Conservation (phyloP, 2,797 vertebrate genomes). For the Varecia variegata region DNA sequence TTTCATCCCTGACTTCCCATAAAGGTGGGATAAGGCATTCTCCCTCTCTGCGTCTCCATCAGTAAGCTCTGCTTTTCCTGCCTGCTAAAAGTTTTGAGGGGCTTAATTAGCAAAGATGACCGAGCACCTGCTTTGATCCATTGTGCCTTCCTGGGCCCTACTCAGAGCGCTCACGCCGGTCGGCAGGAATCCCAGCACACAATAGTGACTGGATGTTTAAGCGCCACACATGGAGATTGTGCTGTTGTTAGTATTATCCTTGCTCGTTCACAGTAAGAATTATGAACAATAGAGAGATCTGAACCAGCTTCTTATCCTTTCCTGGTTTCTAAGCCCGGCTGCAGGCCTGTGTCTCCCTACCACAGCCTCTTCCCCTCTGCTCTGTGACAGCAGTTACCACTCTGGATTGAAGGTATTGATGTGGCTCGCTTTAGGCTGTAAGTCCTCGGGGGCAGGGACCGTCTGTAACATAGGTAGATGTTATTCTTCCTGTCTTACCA, state of each 20-base stretch:
- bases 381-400: neutral
- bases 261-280: neutral
- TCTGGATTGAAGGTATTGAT: neutral
- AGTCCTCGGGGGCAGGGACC: neutral
- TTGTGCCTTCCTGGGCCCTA: neutral
- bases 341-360: fast-evolving
- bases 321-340: neutral
- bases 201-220: neutral
- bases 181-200: neutral
- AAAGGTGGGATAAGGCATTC: neutral
- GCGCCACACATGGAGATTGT: fast-evolving
- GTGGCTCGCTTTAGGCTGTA: neutral
- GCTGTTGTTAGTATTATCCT: neutral
- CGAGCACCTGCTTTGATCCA: neutral
- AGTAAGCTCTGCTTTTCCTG: neutral
- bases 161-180: neutral
- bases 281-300: neutral
- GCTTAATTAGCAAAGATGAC: neutral
- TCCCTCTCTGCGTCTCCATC: neutral
- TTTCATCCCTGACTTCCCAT: neutral
- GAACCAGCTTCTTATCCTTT: neutral
- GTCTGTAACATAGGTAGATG: neutral
- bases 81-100: neutral
- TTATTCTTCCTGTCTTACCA: neutral
- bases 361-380: neutral